A percentile compares a stretch with the other conserved stretches of the same genome.
Evolutionary conservation across 2,797 vertebrate genomes (phyloP).

Genomic region (Discoglossus pictus): DNA sequence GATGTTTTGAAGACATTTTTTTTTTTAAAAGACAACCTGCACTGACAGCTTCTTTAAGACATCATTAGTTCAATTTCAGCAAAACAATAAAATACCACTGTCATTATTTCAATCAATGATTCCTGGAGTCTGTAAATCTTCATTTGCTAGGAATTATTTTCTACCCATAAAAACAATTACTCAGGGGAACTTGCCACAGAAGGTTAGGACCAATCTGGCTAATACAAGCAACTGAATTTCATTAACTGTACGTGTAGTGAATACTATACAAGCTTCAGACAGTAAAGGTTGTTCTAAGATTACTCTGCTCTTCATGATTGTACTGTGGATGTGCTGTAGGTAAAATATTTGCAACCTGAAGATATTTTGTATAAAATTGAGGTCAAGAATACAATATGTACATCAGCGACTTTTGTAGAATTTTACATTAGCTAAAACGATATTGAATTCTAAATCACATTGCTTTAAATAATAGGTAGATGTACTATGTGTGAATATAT

Average conservation of each 20-base stretch:
- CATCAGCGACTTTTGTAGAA: too few species aligned
- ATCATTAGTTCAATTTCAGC: too few species aligned
- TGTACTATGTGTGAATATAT: too few species aligned
- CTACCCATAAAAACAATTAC: constrained; percentile 34
- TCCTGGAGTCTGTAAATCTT: constrained; percentile 18
- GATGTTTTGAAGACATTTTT: too few species aligned
- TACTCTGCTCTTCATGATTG: not conserved
- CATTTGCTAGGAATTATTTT: constrained; percentile 4
- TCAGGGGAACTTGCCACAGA: constrained; percentile 25
- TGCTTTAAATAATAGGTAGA: too few species aligned
- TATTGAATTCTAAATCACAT: too few species aligned
- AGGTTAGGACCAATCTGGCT: constrained; percentile 17
- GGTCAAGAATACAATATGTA: too few species aligned
- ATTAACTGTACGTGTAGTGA: constrained; percentile 18
- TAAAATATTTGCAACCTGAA: too few species aligned
- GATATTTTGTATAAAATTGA: too few species aligned
- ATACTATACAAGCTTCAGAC: constrained; percentile 9
- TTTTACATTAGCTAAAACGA: too few species aligned
- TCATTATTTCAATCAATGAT: not conserved
- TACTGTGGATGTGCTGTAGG: not conserved
- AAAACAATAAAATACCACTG: constrained; percentile 8
- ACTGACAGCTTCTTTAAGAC: too few species aligned
- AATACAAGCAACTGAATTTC: constrained; percentile 32
- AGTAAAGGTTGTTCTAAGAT: constrained; percentile 1
- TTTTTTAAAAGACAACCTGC: too few species aligned